Conservation (phyloP, 2,888 invertebrate genomes). For the Limulus polyphemus region DNA sequence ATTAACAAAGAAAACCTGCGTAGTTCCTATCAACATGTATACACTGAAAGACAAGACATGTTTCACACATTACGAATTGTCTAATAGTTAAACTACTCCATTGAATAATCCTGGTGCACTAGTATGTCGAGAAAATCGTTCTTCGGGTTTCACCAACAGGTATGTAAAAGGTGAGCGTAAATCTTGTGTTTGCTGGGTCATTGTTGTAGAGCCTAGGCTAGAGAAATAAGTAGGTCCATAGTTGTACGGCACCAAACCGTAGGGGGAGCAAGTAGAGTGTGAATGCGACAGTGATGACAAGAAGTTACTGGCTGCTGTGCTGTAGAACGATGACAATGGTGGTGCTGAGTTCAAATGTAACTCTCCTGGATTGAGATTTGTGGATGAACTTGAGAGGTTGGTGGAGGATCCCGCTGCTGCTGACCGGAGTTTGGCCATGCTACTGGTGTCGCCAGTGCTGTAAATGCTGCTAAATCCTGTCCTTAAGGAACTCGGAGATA, state of each 20-base stretch:
- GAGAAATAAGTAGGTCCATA: constrained; percentile 18
- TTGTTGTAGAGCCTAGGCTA: constrained; percentile 7
- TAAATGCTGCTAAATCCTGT: not conserved
- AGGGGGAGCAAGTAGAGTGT: constrained; percentile 11
- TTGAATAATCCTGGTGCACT: constrained; percentile 10
- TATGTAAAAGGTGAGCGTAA: constrained; percentile 36
- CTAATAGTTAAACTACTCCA: too few species aligned
- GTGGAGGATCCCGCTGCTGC: constrained; percentile 5
- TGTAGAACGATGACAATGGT: constrained; percentile 12
- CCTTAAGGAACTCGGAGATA: constrained; percentile 6
- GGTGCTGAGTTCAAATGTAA: not conserved
- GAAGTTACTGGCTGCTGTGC: constrained; percentile 6
- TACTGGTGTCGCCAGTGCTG: not conserved
- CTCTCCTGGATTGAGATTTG: too few species aligned
- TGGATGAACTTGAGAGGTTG: constrained; percentile 8
- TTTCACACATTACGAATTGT: too few species aligned
- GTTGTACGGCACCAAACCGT: constrained; percentile 13
- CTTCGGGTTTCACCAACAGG: constrained; percentile 37
- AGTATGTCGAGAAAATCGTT: constrained; percentile 29
- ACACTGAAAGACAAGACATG: too few species aligned
- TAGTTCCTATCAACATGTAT: too few species aligned
- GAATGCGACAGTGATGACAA: not conserved
- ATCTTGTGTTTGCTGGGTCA: constrained; percentile 25
- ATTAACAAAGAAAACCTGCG: too few species aligned
- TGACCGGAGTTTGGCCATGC: constrained; percentile 1